Evolutionary conservation across 2,113 vertebrate species (phyloP).

Genomic region (Gavialis gangeticus): DNA sequence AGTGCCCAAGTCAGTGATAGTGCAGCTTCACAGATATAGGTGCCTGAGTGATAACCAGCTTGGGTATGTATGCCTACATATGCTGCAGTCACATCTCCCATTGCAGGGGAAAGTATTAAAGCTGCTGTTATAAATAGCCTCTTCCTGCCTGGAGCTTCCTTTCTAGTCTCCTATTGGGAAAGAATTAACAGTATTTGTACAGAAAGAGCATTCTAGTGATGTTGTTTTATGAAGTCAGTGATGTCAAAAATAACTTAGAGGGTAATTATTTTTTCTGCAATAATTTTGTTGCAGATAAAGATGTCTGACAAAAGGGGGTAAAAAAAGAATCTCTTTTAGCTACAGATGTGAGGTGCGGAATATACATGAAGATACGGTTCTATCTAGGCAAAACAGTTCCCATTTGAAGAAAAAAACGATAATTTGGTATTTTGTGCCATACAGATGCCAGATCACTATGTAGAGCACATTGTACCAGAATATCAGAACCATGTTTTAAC

Average conservation of each 20-base stretch:
- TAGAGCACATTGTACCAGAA: background rate
- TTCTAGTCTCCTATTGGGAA: background rate
- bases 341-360: constrained; percentile 52
- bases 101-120: background rate
- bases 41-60: background rate
- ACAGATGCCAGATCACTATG: constrained; percentile 12
- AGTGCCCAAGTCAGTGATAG: too few species aligned
- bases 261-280: background rate
- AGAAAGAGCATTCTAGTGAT: background rate
- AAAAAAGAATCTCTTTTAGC: constrained; percentile 11
- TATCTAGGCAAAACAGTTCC: constrained; percentile 63
- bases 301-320: constrained; percentile 9
- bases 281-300: constrained; percentile 6
- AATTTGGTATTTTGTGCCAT: background rate
- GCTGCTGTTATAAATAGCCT: background rate
- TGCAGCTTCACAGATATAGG: too few species aligned
- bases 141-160: background rate
- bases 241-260: background rate
- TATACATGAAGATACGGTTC: constrained; percentile 23
- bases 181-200: background rate
- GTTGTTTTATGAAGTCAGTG: background rate
- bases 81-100: background rate
- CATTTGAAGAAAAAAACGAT: background rate
- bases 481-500: constrained; percentile 10
- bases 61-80: background rate